Percentiles rank a stretch among this genome's conserved stretches.
Evolutionary conservation across 2,888 invertebrate genomes (phyloP).

Genomic region (Arctia plantaginis): DNA sequence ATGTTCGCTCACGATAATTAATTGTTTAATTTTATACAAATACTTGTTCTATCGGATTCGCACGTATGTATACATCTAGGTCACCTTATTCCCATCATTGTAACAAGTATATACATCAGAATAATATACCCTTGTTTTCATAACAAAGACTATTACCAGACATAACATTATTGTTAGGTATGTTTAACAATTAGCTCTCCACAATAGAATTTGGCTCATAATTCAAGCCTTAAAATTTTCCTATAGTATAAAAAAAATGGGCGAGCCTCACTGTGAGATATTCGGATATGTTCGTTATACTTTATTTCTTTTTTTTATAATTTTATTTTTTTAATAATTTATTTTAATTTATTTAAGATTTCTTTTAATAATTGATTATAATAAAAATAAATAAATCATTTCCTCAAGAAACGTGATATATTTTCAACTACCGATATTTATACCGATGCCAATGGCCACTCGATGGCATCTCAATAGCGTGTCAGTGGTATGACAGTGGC

Average conservation of each 20-base stretch:
- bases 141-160: conserved; percentile 21
- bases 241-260: not conserved
- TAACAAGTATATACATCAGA: conserved; percentile 38
- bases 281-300: too few species aligned
- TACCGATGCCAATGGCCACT: too few species aligned
- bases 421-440: too few species aligned
- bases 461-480: too few species aligned
- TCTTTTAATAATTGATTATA: too few species aligned
- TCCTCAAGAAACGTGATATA: too few species aligned
- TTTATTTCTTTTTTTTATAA: too few species aligned
- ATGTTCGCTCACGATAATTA: conserved; percentile 21
- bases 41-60: conserved; percentile 51
- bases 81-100: conserved; percentile 76
- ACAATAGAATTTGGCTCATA: not conserved
- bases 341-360: too few species aligned
- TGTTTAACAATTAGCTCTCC: conserved; percentile 1
- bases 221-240: not conserved
- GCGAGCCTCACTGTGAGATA: too few species aligned
- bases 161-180: conserved; percentile 7
- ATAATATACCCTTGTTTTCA: conserved; percentile 29
- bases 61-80: conserved; percentile 59
- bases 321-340: too few species aligned
- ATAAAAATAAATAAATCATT: too few species aligned
- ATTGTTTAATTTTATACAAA: conserved; percentile 47
- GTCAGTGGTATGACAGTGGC: too few species aligned